Conservation (phyloP, 2,888 invertebrate species). For the Augochlorella aurata region DNA sequence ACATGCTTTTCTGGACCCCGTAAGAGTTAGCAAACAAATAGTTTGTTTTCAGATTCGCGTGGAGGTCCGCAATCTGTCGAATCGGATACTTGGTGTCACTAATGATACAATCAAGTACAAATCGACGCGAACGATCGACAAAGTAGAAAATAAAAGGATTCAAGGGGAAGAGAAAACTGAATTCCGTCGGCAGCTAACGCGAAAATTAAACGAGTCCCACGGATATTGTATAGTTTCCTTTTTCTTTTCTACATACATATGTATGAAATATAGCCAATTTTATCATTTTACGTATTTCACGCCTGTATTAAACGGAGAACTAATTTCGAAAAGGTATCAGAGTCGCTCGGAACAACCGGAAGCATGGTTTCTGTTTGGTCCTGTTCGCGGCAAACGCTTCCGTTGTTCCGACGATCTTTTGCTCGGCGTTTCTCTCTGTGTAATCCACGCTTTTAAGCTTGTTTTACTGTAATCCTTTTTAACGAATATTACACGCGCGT, state of each 20-base stretch:
- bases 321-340: conserved; percentile 26
- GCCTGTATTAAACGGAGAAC: conserved; percentile 64
- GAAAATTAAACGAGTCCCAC: conserved; percentile 67
- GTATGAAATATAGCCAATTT: conserved; percentile 72
- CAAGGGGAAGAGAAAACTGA: conserved; percentile 29
- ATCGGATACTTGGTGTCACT: conserved; percentile 40
- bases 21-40: neutral
- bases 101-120: conserved; percentile 50
- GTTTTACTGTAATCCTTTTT: conserved; percentile 75
- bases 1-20: neutral
- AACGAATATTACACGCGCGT: conserved; percentile 71
- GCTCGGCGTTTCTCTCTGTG: conserved; percentile 51
- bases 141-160: conserved; percentile 20
- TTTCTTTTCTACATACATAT: conserved; percentile 62
- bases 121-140: conserved; percentile 41
- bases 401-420: conserved; percentile 40
- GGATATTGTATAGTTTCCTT: conserved; percentile 75
- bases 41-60: neutral
- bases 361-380: neutral
- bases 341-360: conserved; percentile 30
- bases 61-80: neutral
- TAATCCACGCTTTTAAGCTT: conserved; percentile 68
- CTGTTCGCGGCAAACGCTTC: conserved; percentile 1
- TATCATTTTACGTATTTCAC: conserved; percentile 72
- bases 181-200: conserved; percentile 73